Evolutionary conservation across 2,888 invertebrate species (phyloP).

Genomic region (Cephus rjabovi): DNA sequence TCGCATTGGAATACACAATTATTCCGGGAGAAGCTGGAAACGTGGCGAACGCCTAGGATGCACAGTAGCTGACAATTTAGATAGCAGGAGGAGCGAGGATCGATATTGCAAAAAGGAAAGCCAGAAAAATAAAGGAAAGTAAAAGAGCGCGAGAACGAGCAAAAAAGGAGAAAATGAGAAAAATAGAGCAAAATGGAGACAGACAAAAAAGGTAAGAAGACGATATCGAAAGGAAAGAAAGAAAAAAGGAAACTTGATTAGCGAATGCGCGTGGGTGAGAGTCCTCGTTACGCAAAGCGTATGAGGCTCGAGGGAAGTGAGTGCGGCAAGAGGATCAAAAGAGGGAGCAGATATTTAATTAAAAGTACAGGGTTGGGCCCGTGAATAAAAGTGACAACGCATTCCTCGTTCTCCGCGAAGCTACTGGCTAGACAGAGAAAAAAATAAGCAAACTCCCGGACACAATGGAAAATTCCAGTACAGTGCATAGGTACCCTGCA

Average conservation of each 20-base stretch:
- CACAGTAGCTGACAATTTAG: background rate
- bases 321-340: background rate
- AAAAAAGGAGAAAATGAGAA: background rate
- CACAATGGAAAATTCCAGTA: background rate
- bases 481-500: background rate
- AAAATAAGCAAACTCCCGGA: too few relatives aligned
- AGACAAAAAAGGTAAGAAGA: background rate
- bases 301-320: background rate
- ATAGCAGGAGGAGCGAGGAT: background rate
- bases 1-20: background rate
- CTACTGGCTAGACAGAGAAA: background rate
- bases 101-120: background rate
- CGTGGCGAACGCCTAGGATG: background rate
- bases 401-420: background rate
- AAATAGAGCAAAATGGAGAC: background rate
- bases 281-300: background rate
- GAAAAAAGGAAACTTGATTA: background rate
- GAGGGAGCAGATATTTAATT: conserved; percentile 1
- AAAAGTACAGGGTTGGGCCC: conserved; percentile 6
- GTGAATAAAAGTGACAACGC: conserved; percentile 1
- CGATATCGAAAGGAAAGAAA: background rate
- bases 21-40: background rate
- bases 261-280: background rate
- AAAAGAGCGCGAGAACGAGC: background rate
- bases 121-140: background rate